A percentile compares a stretch with the other conserved stretches of the same genome.
phyloP scores from a whole-genome alignment of 2,113 vertebrate species.

The Brachypodius melanocephalos region DNA sequence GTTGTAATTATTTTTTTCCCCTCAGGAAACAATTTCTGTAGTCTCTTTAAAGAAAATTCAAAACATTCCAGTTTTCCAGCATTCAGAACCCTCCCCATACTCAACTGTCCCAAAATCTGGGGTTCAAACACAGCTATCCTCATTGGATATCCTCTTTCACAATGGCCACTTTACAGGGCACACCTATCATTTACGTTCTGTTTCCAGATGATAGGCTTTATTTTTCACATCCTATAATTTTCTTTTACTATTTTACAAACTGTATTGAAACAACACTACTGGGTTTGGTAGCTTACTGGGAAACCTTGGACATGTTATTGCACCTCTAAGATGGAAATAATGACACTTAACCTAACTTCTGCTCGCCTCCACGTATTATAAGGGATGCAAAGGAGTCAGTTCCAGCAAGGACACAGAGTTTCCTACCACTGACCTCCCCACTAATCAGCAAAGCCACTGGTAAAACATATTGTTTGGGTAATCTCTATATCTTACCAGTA shows the following conservation, averaged over 20 bases:
- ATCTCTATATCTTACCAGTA: background rate
- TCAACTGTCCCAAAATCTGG: background rate
- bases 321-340: background rate
- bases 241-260: background rate
- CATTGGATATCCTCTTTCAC: background rate
- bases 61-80: background rate
- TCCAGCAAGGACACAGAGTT: background rate
- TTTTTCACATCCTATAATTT: background rate
- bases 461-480: background rate
- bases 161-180: accelerated
- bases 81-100: background rate
- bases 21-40: background rate
- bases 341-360: background rate
- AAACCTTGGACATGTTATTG: background rate
- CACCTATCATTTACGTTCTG: background rate
- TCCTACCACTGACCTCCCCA: background rate
- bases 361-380: background rate
- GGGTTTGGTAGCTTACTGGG: background rate
- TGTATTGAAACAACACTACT: background rate
- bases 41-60: background rate
- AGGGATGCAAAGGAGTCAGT: background rate
- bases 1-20: background rate
- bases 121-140: background rate
- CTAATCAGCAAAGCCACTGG: background rate
- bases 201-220: background rate